These are phyloP conservation scores for Automeris io DNA, from an alignment of 2,888 invertebrate genomes.

Conservation along the genomic window DNA sequence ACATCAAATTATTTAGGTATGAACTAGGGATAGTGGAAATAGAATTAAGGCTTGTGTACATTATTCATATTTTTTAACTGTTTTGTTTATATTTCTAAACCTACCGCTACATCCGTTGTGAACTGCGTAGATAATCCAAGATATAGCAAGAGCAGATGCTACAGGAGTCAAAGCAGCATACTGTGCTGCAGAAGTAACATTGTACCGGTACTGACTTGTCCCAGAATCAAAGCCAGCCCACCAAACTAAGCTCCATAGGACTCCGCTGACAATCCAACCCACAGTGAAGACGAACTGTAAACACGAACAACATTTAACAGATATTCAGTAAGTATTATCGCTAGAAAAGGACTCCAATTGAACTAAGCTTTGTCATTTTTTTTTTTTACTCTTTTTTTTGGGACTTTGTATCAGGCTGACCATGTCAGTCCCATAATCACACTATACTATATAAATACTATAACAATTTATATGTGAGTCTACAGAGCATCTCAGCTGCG, in stretches of 20 bases:
- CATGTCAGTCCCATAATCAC: too few species aligned
- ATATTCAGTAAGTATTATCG: too few species aligned
- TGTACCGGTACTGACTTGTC: constrained; percentile 77
- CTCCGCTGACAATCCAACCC: constrained; percentile 73
- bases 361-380: too few species aligned
- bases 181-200: constrained; percentile 77
- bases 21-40: too few species aligned
- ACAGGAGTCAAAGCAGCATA: constrained; percentile 81
- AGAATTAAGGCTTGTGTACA: neutral
- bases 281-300: constrained; percentile 63
- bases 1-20: too few species aligned
- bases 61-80: neutral
- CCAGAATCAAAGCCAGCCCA: constrained; percentile 79
- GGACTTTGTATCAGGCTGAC: too few species aligned
- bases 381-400: too few species aligned
- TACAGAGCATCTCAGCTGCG: too few species aligned
- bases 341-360: too few species aligned
- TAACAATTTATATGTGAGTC: too few species aligned
- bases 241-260: constrained; percentile 71
- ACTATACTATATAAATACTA: too few species aligned
- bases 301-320: too few species aligned
- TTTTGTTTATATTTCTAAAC: constrained; percentile 11
- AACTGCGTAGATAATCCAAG: constrained; percentile 81
- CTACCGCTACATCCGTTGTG: constrained; percentile 74
- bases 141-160: constrained; percentile 76